A percentile compares a stretch with the other conserved stretches of the same genome.
Conservation (phyloP, 2,888 invertebrate species). For the Plebejus anna region DNA sequence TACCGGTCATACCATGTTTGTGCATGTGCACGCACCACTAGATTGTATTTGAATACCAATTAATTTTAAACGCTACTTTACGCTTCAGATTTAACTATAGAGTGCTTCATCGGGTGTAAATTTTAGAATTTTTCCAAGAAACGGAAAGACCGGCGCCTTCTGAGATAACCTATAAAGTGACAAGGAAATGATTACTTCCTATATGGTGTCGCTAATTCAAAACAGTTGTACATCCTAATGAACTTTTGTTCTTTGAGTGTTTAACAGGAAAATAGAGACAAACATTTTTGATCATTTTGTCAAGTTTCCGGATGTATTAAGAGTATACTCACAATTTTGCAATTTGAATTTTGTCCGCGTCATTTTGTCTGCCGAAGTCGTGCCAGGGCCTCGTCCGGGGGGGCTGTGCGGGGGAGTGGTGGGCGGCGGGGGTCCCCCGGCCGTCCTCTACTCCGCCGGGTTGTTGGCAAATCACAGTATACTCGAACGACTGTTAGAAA, state of each 20-base stretch:
- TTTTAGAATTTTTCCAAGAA: not conserved
- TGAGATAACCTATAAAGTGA: not conserved
- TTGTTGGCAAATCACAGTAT: constrained; percentile 92
- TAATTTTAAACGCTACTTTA: constrained; percentile 3
- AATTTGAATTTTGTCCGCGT: constrained; percentile 97
- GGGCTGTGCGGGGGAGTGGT: constrained; percentile 80
- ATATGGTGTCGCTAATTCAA: not conserved
- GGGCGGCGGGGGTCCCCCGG: constrained; percentile 81
- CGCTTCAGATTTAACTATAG: not conserved
- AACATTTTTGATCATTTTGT: constrained; percentile 42
- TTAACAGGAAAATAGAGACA: constrained; percentile 55
- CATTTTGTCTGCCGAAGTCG: constrained; percentile 95
- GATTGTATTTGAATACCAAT: constrained; percentile 18
- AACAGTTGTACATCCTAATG: constrained; percentile 1
- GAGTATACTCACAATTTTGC: constrained; percentile 94
- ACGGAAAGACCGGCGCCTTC: not conserved
- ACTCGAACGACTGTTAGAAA: constrained; percentile 90
- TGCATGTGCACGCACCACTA: constrained; percentile 41
- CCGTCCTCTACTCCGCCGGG: constrained; percentile 78
- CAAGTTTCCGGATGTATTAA: constrained; percentile 15
- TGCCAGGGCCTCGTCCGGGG: constrained; percentile 94
- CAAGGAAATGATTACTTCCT: not conserved
- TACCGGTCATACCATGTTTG: constrained; percentile 47
- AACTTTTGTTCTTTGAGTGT: constrained; percentile 35
- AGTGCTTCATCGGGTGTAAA: not conserved